Conservation (phyloP, 2,797 vertebrate genomes). For the Malacoctenus gilli region DNA sequence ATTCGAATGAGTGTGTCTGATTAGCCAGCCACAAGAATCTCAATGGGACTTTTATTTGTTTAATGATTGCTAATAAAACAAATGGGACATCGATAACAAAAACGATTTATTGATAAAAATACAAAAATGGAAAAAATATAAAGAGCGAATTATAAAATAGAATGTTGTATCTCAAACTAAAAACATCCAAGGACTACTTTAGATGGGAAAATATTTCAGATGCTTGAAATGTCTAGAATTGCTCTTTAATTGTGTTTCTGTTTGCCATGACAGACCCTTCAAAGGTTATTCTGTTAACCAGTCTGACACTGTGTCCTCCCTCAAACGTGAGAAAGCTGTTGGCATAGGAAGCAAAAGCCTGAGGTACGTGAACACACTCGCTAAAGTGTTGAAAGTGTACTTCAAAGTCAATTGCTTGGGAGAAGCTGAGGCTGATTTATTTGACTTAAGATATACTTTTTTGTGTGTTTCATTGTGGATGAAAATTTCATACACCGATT, state of each 20-base stretch:
- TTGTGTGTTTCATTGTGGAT: slow-evolving; percentile 84
- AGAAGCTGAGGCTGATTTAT: slow-evolving; percentile 75
- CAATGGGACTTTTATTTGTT: slow-evolving; percentile 1
- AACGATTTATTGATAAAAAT: no score
- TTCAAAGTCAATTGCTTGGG: slow-evolving; percentile 72
- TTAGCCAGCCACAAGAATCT: slow-evolving; percentile 3
- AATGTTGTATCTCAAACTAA: not conserved
- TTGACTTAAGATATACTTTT: slow-evolving; percentile 80
- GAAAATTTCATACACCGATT: slow-evolving; percentile 93
- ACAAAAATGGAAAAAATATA: no score
- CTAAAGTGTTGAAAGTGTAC: slow-evolving; percentile 61
- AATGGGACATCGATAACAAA: no score
- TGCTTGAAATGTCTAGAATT: slow-evolving; percentile 6
- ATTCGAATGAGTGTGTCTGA: not conserved
- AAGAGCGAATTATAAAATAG: slow-evolving; percentile 11
- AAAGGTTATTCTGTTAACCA: slow-evolving; percentile 53
- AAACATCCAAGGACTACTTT: no score
- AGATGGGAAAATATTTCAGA: no score
- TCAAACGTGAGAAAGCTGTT: slow-evolving; percentile 45
- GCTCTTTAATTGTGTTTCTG: slow-evolving; percentile 26
- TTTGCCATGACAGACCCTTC: slow-evolving; percentile 44
- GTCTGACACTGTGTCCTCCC: slow-evolving; percentile 50
- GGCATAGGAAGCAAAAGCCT: slow-evolving; percentile 56
- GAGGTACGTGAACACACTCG: slow-evolving; percentile 49
- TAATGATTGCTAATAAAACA: slow-evolving; percentile 8